Evolutionary conservation across 2,888 invertebrate genomes (phyloP), one percentile per base, ranked within the genome.

Genomic region (Drosophila antonietae): DNA sequence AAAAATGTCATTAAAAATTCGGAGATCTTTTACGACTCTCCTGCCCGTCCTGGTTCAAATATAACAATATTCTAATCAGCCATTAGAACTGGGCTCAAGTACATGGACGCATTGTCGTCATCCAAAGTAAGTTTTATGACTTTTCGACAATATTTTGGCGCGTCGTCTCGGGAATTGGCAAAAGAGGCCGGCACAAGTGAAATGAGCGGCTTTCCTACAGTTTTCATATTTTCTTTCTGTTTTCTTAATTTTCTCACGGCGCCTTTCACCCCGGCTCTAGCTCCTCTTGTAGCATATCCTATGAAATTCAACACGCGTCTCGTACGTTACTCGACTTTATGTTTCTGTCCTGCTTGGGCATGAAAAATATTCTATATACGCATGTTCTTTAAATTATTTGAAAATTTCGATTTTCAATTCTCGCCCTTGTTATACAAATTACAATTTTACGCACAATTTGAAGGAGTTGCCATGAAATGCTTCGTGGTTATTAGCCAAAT

Each of bases 1-100:
- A 89, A 91, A 91, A 91, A 87, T 68, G 66, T 80, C 73, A 90
- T 91, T 80, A 90, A 90, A 91, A 59, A 58, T 59, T 53, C 66
- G 61, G 47, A 47, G 33, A 61, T 63, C 56, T 78, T 71, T 78
- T 80, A 73, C 63, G 81, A 83, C 78, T 80, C 49, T 59, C 49
- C 39, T 51, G 51, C 15, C 65, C 60, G 89, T 88, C 81, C 83
- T 80, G 88, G 88, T 88, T 88, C 78, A 85, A 71, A 39, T 79
- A 63, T 78, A 82, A 85, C 83, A 69, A 73, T 69, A 62, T 82
- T 89, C 78, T 89, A 84, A 85, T 88, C 88, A 75, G 53, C 75
- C 53, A 88, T 80, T 85, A 78, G 60, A 67, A 39, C 15, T 1
- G 20, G 44, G 15, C 62, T 81, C 64, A 75, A 84, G 78, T 87